Conservation (phyloP, 2,888 invertebrate species). For the Trichogramma evanescens region DNA sequence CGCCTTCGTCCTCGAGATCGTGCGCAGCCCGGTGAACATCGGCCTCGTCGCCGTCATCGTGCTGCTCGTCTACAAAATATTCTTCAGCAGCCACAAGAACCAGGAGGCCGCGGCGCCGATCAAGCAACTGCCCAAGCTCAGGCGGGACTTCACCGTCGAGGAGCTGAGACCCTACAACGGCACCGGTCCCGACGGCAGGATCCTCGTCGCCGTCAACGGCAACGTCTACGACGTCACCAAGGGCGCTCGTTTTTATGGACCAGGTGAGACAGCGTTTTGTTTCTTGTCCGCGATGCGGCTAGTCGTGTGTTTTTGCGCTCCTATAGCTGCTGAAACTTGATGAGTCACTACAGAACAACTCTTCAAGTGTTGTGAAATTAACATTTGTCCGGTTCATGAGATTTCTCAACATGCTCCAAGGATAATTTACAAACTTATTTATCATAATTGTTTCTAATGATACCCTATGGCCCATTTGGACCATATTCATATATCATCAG, state of each 20-base stretch:
- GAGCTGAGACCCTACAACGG: conserved; percentile 86
- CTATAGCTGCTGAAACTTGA: neutral
- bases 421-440: no score
- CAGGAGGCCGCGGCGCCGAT: conserved; percentile 45
- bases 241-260: conserved; percentile 87
- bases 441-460: no score
- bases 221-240: conserved; percentile 91
- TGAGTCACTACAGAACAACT: no score
- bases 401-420: no score
- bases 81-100: conserved; percentile 50
- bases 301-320: neutral
- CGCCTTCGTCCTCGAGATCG: conserved; percentile 55
- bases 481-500: no score
- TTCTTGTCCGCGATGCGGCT: neutral
- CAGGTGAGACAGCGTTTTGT: conserved; percentile 57
- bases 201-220: conserved; percentile 88
- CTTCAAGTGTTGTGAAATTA: no score
- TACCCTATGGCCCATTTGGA: no score
- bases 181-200: conserved; percentile 74
- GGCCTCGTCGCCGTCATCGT: conserved; percentile 62
- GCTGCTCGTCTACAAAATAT: conserved; percentile 68
- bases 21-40: conserved; percentile 66
- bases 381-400: no score
- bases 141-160: conserved; percentile 82
- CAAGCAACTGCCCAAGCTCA: conserved; percentile 71